A percentile compares a stretch with the other conserved stretches of the same genome.
Conservation (phyloP, 2,888 invertebrate species). For the Lymantria monacha region DNA sequence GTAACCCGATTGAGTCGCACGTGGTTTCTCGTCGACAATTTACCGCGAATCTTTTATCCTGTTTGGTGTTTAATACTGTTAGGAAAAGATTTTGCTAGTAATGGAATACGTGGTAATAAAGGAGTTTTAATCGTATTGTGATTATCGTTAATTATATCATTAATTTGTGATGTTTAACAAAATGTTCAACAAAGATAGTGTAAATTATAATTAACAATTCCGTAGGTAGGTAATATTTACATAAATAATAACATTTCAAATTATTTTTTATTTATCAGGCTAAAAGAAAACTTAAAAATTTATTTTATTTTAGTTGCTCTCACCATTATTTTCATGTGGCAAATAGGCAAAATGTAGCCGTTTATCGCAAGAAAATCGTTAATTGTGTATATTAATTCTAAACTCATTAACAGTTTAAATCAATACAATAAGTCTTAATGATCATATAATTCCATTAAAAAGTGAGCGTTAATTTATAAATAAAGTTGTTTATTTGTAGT, state of each 20-base stretch:
- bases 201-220: too few species aligned
- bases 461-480: neutral
- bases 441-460: neutral
- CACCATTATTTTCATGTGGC: neutral
- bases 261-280: too few species aligned
- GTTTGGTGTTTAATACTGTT: constrained; percentile 52
- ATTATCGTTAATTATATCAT: neutral
- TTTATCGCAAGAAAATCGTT: neutral
- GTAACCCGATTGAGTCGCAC: constrained; percentile 63
- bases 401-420: neutral
- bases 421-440: neutral
- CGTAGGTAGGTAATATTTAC: too few species aligned
- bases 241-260: too few species aligned
- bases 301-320: neutral
- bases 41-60: constrained; percentile 63
- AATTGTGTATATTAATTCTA: neutral
- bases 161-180: too few species aligned
- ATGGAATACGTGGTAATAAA: constrained; percentile 36
- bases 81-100: constrained; percentile 49
- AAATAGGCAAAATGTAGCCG: neutral
- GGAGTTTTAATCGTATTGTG: constrained; percentile 6
- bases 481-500: neutral
- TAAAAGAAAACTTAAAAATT: too few species aligned
- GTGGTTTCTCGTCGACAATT: constrained; percentile 55
- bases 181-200: too few species aligned